Percentiles rank a stretch among this genome's conserved stretches.
These are phyloP conservation scores for Hetaerina americana DNA, from an alignment of 1,140 invertebrate species.

Conservation along the genomic window DNA sequence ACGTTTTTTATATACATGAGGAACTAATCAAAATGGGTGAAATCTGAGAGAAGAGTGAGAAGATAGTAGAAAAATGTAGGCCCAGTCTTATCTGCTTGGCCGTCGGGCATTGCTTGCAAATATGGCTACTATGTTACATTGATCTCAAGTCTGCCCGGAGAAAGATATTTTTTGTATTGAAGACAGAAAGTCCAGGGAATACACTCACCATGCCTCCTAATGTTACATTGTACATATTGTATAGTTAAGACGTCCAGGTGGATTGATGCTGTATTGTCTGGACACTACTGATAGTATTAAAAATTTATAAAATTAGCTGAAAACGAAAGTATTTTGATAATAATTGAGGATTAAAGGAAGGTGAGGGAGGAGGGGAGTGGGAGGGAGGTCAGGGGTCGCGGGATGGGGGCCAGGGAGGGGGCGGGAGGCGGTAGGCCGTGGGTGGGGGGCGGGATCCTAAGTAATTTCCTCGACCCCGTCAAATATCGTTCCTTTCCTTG, in stretches of 20 bases:
- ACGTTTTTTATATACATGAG: slow-evolving; percentile 3
- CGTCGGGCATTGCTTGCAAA: neutral
- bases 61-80: neutral
- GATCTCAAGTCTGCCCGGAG: slow-evolving; percentile 3
- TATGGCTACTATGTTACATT: slow-evolving; percentile 5
- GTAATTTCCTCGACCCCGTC: neutral
- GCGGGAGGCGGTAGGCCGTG: neutral
- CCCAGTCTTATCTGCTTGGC: neutral
- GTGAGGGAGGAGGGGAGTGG: neutral
- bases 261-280: slow-evolving; percentile 1
- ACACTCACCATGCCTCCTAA: slow-evolving; percentile 2
- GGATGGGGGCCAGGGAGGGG: neutral
- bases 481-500: neutral
- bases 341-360: neutral
- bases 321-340: slow-evolving; percentile 2
- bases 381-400: neutral
- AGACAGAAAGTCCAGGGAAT: slow-evolving; percentile 2
- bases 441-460: neutral
- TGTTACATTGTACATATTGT: slow-evolving; percentile 6
- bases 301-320: slow-evolving; percentile 1
- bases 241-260: slow-evolving; percentile 1
- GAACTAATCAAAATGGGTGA: neutral
- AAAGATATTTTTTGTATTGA: slow-evolving; percentile 2
- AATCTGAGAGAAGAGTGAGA: neutral
- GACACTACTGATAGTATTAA: neutral